Percentiles rank a stretch among this genome's conserved stretches.
Evolutionary conservation across 2,797 vertebrate species (phyloP).

Genomic region (Myotis findleyi): DNA sequence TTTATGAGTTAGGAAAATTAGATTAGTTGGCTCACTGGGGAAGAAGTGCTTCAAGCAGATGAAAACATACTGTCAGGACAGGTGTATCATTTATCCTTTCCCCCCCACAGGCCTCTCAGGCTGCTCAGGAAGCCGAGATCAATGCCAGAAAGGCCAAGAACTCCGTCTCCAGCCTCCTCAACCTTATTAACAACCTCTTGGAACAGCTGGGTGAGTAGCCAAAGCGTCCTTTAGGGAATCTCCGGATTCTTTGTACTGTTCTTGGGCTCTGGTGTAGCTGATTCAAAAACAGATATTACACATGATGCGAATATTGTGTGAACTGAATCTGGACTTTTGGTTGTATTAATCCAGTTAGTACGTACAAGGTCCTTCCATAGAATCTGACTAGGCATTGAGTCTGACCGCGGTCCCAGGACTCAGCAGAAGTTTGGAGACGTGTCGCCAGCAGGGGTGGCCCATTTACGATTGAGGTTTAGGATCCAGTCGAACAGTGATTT

Average conservation of each 20-base stretch:
- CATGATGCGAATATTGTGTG: too few species aligned
- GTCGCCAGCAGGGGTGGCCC: background rate
- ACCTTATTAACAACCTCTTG: constrained; percentile 92
- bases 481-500: background rate
- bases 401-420: background rate
- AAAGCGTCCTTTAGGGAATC: background rate
- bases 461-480: background rate
- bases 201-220: constrained; percentile 92
- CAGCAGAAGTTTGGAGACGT: background rate
- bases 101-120: constrained; percentile 91
- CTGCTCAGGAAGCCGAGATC: constrained; percentile 95
- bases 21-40: background rate
- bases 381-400: background rate
- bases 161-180: constrained; percentile 92
- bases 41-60: background rate
- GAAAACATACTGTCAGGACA: background rate
- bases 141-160: constrained; percentile 97
- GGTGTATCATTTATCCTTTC: background rate
- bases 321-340: background rate
- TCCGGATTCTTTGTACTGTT: background rate
- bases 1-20: constrained; percentile 45
- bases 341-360: background rate
- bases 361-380: background rate
- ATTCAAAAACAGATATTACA: background rate
- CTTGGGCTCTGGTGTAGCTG: background rate